Evolutionary conservation across 2,888 invertebrate species (phyloP).

Genomic region (Pristionchus maxplancki): DNA sequence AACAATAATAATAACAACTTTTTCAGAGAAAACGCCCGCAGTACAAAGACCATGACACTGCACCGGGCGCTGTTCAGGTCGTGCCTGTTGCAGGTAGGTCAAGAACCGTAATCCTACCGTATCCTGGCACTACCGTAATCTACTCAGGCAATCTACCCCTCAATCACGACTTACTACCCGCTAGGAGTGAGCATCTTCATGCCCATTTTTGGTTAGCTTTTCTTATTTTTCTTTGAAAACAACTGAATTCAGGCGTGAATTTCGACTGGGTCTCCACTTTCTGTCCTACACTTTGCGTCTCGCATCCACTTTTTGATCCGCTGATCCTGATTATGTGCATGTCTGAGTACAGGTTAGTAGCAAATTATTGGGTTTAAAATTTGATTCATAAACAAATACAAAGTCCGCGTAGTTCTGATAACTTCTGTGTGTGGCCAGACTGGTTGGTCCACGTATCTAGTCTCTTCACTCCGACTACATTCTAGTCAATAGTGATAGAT

Average conservation of each 20-base stretch:
- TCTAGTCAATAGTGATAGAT: no score
- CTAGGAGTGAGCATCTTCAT: conserved; percentile 18
- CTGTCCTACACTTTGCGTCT: background rate
- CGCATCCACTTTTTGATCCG: background rate
- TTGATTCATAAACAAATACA: background rate
- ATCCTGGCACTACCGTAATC: background rate
- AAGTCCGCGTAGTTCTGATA: no score
- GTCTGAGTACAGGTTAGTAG: background rate
- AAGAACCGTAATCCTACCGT: background rate
- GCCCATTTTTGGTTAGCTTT: background rate
- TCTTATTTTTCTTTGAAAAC: background rate
- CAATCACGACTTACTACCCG: conserved; percentile 2
- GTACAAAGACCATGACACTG: background rate
- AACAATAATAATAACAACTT: no score
- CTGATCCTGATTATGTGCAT: background rate
- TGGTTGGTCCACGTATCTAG: no score
- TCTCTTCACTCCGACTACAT: no score
- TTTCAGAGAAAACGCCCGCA: background rate
- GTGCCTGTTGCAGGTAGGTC: background rate
- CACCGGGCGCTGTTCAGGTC: background rate
- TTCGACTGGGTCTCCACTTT: conserved; percentile 12
- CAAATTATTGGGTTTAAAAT: background rate
- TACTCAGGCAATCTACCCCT: background rate
- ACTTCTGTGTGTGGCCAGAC: no score
- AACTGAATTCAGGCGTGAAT: background rate